Base-by-base conservation (phyloP, 2,113 vertebrate genomes). In the Heliornis fulica region DNA sequence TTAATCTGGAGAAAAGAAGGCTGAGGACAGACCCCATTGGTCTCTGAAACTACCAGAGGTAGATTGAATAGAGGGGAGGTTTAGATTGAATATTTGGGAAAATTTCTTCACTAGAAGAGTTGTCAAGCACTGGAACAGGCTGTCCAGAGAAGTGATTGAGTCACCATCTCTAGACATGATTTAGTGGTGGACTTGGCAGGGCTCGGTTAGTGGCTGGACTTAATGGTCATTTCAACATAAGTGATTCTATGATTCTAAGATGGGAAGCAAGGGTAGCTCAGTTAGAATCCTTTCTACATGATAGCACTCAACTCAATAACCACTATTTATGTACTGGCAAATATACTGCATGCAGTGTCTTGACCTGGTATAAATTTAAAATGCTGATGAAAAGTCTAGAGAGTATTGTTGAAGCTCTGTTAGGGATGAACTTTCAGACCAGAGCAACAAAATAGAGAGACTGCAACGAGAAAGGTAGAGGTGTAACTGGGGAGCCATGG, bases 1-100 rank as follows among this genome's bases (percentile, higher is more conserved):
- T 90, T 70, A 56, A 6, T 6, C 32, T 63, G 53, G 36, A 46
- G n/a, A 56, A 57, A 4, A 61, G 18, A 6, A 84, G 5, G 26
- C 29, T 57, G 4, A 57, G 9, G 22, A n/a, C 20, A 61, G 36
- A 76, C 10, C 12, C 36, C n/a, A 20, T 1, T 0, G 0, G 4
- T 43, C 43, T 63, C 29, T 53, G 22, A 6, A 29, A 6, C 18
- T 50, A 6, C 41, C 8, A n/a, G n/a, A n/a, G n/a, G n/a, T n/a
- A n/a, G n/a, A n/a, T n/a, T n/a, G n/a, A n/a, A n/a, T n/a, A n/a
- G n/a, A n/a, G 15, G 32, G 21, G 15, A 79, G 13, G 3, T 65
- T 94, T 63, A 69, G 26, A 7, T 15, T 60, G 5, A 16, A 7
- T 51, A 31, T 29, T 15, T 31, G 21, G 69, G 66, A 76, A 71